These are phyloP conservation scores for Drosophila anomalata DNA, from an alignment of 2,888 invertebrate species.

Conservation along the genomic window DNA sequence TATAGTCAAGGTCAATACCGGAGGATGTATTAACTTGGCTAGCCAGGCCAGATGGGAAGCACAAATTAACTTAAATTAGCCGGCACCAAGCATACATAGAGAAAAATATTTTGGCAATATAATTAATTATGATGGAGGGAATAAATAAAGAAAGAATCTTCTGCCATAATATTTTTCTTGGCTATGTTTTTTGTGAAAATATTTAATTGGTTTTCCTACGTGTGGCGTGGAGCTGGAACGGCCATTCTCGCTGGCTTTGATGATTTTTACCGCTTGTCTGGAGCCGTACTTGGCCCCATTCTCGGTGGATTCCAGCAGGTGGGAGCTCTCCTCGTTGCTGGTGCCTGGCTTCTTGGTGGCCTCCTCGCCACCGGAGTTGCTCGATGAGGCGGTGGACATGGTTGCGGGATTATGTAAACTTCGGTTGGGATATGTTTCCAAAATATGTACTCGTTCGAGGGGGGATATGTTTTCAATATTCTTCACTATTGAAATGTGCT, in stretches of 20 bases:
- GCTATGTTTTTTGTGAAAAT: slow-evolving; percentile 1
- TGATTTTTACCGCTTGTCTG: slow-evolving; percentile 81
- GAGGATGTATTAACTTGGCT: slow-evolving; percentile 24
- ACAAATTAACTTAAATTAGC: slow-evolving; percentile 16
- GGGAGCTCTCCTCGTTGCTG: slow-evolving; percentile 81
- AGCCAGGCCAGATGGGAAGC: slow-evolving; percentile 13
- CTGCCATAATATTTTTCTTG: background rate
- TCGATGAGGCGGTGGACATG: slow-evolving; percentile 67
- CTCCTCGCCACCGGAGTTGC: slow-evolving; percentile 66
- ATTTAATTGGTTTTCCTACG: slow-evolving; percentile 41
- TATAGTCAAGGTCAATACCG: slow-evolving; percentile 30
- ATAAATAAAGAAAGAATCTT: too few species aligned
- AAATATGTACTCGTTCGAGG: background rate
- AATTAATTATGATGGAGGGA: background rate
- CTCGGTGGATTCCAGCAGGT: slow-evolving; percentile 79
- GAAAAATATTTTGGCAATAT: slow-evolving; percentile 1
- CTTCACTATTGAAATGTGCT: background rate
- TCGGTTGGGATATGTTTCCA: slow-evolving; percentile 30
- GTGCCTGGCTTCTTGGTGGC: slow-evolving; percentile 60
- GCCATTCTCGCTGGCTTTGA: slow-evolving; percentile 60
- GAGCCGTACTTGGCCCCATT: slow-evolving; percentile 82
- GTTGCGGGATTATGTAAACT: slow-evolving; percentile 43
- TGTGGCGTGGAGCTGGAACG: slow-evolving; percentile 46
- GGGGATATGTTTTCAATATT: slow-evolving; percentile 33
- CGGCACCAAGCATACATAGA: slow-evolving; percentile 6